These are phyloP conservation scores for Prorops nasuta DNA, from an alignment of 1,140 invertebrate species.

Conservation along the genomic window DNA sequence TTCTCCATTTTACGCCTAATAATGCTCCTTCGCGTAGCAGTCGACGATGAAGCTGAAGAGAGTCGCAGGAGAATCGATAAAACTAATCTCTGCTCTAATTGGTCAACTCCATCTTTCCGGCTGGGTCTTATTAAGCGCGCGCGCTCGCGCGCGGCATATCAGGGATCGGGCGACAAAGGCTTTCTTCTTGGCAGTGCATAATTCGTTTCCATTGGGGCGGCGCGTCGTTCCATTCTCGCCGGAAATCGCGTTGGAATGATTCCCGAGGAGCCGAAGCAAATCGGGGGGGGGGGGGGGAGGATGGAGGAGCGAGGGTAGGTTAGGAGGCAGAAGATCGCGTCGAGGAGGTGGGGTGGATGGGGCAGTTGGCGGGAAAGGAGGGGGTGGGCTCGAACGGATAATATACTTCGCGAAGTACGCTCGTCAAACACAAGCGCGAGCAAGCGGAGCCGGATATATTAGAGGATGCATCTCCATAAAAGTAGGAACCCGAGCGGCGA, in stretches of 20 bases:
- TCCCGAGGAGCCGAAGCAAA: slow-evolving; percentile 23
- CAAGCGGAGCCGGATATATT: slow-evolving; percentile 54
- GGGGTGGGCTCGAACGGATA: slow-evolving; percentile 44
- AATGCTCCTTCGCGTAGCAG: no score
- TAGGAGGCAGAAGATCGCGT: slow-evolving; percentile 25
- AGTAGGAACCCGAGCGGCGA: slow-evolving; percentile 50
- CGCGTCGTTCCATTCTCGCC: slow-evolving; percentile 21
- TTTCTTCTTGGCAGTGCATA: background rate
- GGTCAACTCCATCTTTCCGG: no score
- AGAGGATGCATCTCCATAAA: slow-evolving; percentile 57
- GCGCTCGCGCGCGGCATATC: no score
- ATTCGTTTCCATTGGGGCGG: background rate
- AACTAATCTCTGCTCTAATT: no score
- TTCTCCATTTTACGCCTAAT: no score
- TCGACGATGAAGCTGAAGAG: no score
- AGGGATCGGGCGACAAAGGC: background rate
- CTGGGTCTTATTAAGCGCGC: no score
- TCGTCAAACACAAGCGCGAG: slow-evolving; percentile 58
- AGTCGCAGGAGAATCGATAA: no score
- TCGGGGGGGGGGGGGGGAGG: slow-evolving; percentile 2
- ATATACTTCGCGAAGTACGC: slow-evolving; percentile 55
- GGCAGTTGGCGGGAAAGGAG: slow-evolving; percentile 21
- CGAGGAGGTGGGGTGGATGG: slow-evolving; percentile 19
- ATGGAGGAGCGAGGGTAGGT: background rate
- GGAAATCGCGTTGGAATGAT: slow-evolving; percentile 47